Evolutionary conservation across 2,888 invertebrate species (phyloP).

Genomic region (Andrena bucephala): DNA sequence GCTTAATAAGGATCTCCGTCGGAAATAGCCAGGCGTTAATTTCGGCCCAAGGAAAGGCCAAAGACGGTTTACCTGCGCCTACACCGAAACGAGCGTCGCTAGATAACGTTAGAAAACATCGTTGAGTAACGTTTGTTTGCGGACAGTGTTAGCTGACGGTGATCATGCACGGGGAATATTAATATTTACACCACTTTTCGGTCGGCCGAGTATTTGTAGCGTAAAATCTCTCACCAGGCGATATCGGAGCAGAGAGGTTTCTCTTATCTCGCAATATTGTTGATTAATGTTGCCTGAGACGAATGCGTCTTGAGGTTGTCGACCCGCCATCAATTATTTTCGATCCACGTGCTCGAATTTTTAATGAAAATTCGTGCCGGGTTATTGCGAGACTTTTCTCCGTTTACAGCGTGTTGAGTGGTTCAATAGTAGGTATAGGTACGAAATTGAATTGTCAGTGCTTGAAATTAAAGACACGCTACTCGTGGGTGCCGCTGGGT

Average conservation of each 20-base stretch:
- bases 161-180: constrained; percentile 2
- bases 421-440: too few relatives aligned
- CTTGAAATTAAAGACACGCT: too few relatives aligned
- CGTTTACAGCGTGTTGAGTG: too few relatives aligned
- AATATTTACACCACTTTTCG: constrained; percentile 16
- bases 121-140: constrained; percentile 24
- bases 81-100: constrained; percentile 1
- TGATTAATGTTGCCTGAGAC: background rate
- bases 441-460: too few relatives aligned
- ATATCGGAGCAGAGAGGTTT: background rate
- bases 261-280: constrained; percentile 1
- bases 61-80: constrained; percentile 31
- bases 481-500: too few relatives aligned
- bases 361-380: background rate
- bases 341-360: background rate
- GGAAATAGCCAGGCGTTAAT: constrained; percentile 58
- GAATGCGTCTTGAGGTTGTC: background rate
- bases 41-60: constrained; percentile 62
- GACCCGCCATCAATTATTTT: background rate
- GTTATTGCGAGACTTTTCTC: background rate
- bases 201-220: too few relatives aligned
- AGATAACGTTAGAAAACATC: constrained; percentile 1
- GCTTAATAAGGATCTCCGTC: constrained; percentile 34
- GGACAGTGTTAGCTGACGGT: constrained; percentile 3
- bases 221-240: background rate